Evolutionary conservation across 2,888 invertebrate species (phyloP).

Genomic region (Rotaria sp.): DNA sequence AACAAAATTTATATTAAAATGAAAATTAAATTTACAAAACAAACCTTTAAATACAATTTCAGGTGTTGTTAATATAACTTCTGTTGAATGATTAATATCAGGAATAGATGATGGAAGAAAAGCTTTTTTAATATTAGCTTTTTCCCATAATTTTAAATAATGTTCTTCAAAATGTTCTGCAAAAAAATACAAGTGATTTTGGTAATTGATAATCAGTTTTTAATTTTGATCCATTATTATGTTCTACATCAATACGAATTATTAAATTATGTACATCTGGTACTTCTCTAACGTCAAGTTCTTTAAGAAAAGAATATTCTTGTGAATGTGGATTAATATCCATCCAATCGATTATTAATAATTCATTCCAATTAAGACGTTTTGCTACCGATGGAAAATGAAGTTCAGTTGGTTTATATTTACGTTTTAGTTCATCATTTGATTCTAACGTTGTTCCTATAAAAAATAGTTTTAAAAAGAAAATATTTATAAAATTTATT

Average conservation of each 20-base stretch:
- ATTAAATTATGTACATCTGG: background rate
- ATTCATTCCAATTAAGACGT: background rate
- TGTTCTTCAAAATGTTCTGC: background rate
- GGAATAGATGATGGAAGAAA: background rate
- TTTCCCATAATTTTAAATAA: background rate
- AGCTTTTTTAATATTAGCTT: background rate
- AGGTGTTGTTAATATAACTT: background rate
- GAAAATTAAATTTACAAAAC: background rate
- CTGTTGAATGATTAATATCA: background rate
- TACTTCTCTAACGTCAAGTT: slow-evolving; percentile 4
- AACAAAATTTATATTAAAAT: no score
- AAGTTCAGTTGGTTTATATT: background rate
- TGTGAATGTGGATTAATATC: background rate
- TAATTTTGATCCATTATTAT: background rate
- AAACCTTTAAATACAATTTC: background rate
- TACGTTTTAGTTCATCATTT: background rate
- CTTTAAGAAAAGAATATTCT: slow-evolving; percentile 20
- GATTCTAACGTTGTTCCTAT: background rate
- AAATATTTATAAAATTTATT: no score
- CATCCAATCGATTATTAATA: background rate
- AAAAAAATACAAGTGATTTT: background rate
- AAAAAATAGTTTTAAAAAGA: no score
- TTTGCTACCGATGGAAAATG: background rate
- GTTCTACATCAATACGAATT: background rate
- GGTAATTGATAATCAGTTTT: background rate